Conservation (phyloP, 1,140 invertebrate genomes). For the Patella vulgata region DNA sequence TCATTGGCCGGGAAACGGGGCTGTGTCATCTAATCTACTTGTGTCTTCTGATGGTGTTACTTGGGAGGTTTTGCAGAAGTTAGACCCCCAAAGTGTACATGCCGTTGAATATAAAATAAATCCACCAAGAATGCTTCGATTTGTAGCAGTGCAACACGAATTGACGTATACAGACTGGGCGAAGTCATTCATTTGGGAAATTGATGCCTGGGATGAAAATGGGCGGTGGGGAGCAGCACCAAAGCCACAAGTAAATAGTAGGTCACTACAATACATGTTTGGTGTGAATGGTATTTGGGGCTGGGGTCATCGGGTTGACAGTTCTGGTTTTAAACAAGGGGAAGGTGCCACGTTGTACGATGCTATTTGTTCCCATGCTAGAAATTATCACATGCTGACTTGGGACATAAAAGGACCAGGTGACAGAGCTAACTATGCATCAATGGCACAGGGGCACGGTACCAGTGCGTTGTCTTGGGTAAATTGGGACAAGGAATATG, state of each 20-base stretch:
- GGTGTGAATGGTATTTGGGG: slow-evolving; percentile 55
- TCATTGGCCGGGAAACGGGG: slow-evolving; percentile 41
- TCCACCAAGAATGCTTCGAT: slow-evolving; percentile 8
- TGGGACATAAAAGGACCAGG: slow-evolving; percentile 46
- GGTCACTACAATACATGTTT: slow-evolving; percentile 31
- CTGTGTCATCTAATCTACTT: slow-evolving; percentile 19
- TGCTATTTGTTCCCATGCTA: slow-evolving; percentile 38
- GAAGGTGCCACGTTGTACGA: slow-evolving; percentile 41
- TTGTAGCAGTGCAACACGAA: slow-evolving; percentile 32
- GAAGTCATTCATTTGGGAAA: slow-evolving; percentile 43
- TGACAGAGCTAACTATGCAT: slow-evolving; percentile 30
- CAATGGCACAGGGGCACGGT: slow-evolving; percentile 39
- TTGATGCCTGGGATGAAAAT: slow-evolving; percentile 41
- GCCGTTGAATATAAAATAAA: slow-evolving; percentile 23
- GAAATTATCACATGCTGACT: slow-evolving; percentile 49
- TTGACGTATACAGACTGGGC: slow-evolving; percentile 23
- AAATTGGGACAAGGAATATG: slow-evolving; percentile 50
- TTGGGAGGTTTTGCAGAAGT: slow-evolving; percentile 16
- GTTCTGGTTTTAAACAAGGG: slow-evolving; percentile 9
- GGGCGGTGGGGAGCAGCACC: slow-evolving; percentile 31
- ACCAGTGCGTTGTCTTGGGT: slow-evolving; percentile 44
- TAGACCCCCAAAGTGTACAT: slow-evolving; percentile 40
- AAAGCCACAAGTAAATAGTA: slow-evolving; percentile 17
- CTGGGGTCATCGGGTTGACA: slow-evolving; percentile 42
- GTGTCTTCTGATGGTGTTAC: slow-evolving; percentile 28